Evolutionary conservation across 1,140 invertebrate species (phyloP).

Genomic region (Drosophila ohnishii): DNA sequence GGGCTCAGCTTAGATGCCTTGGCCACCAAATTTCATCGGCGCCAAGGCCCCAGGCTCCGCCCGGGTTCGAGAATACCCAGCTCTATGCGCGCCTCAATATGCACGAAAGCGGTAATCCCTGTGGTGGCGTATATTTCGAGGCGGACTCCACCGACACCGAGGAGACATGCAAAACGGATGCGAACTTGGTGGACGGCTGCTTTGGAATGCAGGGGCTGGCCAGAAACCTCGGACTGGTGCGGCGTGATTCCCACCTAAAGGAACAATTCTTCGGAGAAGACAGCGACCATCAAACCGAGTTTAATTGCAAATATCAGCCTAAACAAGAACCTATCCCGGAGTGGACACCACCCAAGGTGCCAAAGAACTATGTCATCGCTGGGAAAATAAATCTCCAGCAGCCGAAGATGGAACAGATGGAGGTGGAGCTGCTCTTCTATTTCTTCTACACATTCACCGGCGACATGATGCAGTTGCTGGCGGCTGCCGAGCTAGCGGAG

Average conservation of each 20-base stretch:
- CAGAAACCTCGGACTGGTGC: constrained; percentile 14
- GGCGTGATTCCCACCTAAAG: constrained; percentile 15
- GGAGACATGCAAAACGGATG: neutral
- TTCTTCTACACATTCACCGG: constrained; percentile 63
- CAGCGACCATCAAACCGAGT: constrained; percentile 5
- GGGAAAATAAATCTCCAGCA: constrained; percentile 20
- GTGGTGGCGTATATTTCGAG: constrained; percentile 53
- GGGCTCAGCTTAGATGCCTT: constrained; percentile 4
- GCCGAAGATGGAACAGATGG: constrained; percentile 60
- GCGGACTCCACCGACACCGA: neutral
- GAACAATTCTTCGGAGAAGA: constrained; percentile 37
- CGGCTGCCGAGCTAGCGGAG: constrained; percentile 62
- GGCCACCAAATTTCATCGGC: neutral
- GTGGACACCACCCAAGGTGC: constrained; percentile 19
- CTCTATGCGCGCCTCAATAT: constrained; percentile 43
- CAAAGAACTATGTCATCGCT: constrained; percentile 3
- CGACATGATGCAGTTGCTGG: constrained; percentile 69
- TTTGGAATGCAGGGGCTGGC: constrained; percentile 58
- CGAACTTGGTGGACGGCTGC: constrained; percentile 4
- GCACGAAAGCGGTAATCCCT: constrained; percentile 28
- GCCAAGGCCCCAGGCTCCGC: neutral
- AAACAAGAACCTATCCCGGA: constrained; percentile 5
- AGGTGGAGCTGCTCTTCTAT: constrained; percentile 58
- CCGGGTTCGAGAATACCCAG: constrained; percentile 29
- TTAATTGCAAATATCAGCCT: neutral